phyloP scores from a whole-genome alignment of 2,113 vertebrate genomes.

The Centropus bengalensis region DNA sequence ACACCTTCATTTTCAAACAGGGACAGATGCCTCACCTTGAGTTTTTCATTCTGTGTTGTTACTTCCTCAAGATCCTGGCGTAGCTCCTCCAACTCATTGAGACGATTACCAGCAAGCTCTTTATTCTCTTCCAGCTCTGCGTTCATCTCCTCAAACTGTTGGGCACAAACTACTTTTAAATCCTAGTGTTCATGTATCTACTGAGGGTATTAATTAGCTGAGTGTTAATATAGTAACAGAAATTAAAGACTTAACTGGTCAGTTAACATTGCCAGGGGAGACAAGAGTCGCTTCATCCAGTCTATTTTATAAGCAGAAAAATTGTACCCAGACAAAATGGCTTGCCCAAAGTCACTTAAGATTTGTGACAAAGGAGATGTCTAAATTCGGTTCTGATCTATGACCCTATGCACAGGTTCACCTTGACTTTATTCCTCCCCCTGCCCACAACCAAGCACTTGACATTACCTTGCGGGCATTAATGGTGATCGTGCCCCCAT shows the following conservation, averaged over 20 bases:
- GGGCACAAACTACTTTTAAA: background rate
- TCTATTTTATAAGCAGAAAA: background rate
- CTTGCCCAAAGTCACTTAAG: background rate
- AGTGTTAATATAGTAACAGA: background rate
- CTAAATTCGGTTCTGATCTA: background rate
- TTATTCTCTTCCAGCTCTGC: constrained; percentile 94
- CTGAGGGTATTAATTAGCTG: background rate
- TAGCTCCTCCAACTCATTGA: constrained; percentile 90
- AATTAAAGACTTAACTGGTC: background rate
- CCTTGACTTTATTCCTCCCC: background rate
- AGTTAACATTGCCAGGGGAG: background rate
- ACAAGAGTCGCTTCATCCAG: background rate
- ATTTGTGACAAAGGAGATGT: background rate
- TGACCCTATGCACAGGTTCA: accelerated
- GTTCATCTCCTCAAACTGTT: constrained; percentile 96
- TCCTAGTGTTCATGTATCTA: background rate
- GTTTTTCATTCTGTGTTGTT: constrained; percentile 87
- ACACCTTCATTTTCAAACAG: background rate
- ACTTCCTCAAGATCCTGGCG: constrained; percentile 91
- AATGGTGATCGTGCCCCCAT: constrained; percentile 94
- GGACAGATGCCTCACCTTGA: constrained; percentile 78
- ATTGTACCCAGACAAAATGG: background rate
- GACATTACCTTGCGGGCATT: constrained; percentile 90
- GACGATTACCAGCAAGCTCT: constrained; percentile 91
- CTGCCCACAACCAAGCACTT: background rate